Percentiles rank a stretch among this genome's conserved stretches.
Conservation (phyloP, 2,888 invertebrate genomes). For the Acanthopleura granulata region DNA sequence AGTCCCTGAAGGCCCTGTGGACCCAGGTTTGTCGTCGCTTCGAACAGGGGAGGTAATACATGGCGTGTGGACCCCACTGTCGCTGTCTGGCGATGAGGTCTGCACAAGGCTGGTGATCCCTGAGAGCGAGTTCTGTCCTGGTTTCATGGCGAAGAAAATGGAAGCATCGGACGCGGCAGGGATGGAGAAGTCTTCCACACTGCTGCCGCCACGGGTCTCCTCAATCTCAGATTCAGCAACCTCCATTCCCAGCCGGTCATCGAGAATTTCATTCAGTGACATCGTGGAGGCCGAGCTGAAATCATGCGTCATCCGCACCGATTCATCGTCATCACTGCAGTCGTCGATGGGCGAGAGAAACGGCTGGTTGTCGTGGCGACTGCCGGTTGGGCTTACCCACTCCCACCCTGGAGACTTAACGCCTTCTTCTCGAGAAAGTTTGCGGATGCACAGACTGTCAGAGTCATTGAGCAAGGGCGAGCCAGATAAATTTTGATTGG, state of each 20-base stretch:
- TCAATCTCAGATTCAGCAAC: slow-evolving; percentile 3
- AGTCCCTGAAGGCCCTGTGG: background rate
- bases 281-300: slow-evolving; percentile 60
- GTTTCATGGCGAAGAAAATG: background rate
- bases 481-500: background rate
- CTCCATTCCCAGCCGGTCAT: slow-evolving; percentile 27
- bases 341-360: slow-evolving; percentile 40
- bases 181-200: slow-evolving; percentile 46
- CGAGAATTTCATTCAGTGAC: slow-evolving; percentile 63
- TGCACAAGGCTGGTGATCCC: slow-evolving; percentile 10
- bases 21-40: background rate
- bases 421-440: slow-evolving; percentile 11
- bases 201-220: slow-evolving; percentile 27
- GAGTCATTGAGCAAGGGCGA: background rate
- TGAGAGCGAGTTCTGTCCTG: background rate
- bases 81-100: slow-evolving; percentile 11
- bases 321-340: slow-evolving; percentile 60
- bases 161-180: slow-evolving; percentile 21
- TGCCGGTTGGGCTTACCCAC: slow-evolving; percentile 18
- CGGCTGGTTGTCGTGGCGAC: slow-evolving; percentile 10
- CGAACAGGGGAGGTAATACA: slow-evolving; percentile 4
- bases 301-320: slow-evolving; percentile 47
- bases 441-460: background rate
- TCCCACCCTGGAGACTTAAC: slow-evolving; percentile 18
- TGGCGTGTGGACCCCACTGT: slow-evolving; percentile 18